Percentiles rank a stretch among this genome's conserved stretches.
Evolutionary conservation across 1,140 invertebrate genomes (phyloP).

Genomic region (Drosophila mauritiana): DNA sequence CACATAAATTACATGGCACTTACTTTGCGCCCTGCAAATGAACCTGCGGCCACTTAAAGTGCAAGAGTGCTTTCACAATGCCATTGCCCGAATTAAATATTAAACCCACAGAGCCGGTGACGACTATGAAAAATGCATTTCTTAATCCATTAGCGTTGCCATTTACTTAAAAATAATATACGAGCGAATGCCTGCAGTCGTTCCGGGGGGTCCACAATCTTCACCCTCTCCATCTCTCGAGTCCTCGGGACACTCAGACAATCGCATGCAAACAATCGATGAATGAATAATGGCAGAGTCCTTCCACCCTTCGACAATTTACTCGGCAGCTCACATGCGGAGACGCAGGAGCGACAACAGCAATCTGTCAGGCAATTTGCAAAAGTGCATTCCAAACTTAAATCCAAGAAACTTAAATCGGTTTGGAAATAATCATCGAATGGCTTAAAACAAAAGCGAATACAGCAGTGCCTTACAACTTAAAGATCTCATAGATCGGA

Average conservation of each 20-base stretch:
- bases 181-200: constrained; percentile 5
- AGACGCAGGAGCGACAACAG: constrained; percentile 16
- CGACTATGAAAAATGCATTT: constrained; percentile 64
- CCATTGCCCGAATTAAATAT: constrained; percentile 59
- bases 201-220: background rate
- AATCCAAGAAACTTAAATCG: background rate
- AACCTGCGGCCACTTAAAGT: constrained; percentile 61
- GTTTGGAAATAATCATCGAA: background rate
- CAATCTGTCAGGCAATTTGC: constrained; percentile 43
- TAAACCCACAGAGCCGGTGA: constrained; percentile 38
- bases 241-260: constrained; percentile 4
- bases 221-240: background rate
- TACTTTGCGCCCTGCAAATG: constrained; percentile 57
- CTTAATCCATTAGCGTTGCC: constrained; percentile 65
- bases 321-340: constrained; percentile 8
- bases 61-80: constrained; percentile 16
- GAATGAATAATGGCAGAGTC: constrained; percentile 71
- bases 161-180: constrained; percentile 27
- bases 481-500: too few species aligned
- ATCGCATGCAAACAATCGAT: constrained; percentile 67
- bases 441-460: too few species aligned
- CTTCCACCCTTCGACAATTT: constrained; percentile 43
- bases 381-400: constrained; percentile 56
- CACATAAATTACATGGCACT: constrained; percentile 77
- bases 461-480: too few species aligned